Base-by-base conservation (phyloP, 2,888 invertebrate genomes). In the Unio pictorum region DNA sequence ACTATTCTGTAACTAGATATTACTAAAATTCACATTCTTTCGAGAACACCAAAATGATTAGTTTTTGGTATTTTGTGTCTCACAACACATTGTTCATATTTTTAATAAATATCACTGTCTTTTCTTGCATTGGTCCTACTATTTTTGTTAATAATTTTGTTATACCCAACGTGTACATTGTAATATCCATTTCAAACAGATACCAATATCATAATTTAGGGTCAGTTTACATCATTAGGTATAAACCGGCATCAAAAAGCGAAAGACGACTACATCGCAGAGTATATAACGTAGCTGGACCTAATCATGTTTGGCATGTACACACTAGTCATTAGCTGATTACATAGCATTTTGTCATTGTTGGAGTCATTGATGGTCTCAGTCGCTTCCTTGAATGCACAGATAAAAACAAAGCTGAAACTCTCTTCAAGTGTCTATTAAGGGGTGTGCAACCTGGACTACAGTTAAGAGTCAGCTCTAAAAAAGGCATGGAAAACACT, bases 251-350 rank as follows among this genome's bases (percentile, higher is more conserved):
- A 66, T 73, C 57, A 23, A 20, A 23, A 67, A 67, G 30, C 45
- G 73, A 61, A 56, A 56, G 63, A 55, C 23, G 70, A 66, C 62
- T 73, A 5, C 60, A 57, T 1, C 57, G 74, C 34, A 55, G 74
- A 56, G 45, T 58, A 18, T 74, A 74, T 61, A 55, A 60, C 55
- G 69, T 74, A 28, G 3, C 34, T 1, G 67, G 54, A 28, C 67
- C 69, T 30, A 75, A 75, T 62, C 68, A 70, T 61, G 30, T 73
- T 18, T 73, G 73, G 71, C 75, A 75, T 64, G 45, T 75, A 23
- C 73, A 75, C 57, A 75, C 66, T 8, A 75, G 73, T 34, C 73
- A 73, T 62, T 73, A 71, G 64, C 55, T 75, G n/a, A 75, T 75
- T 28, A 66, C 71, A 64, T 75, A 71, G 73, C 65, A 67, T 61